Conservation (phyloP, 2,113 vertebrate genomes). For the Sylvia atricapilla region DNA sequence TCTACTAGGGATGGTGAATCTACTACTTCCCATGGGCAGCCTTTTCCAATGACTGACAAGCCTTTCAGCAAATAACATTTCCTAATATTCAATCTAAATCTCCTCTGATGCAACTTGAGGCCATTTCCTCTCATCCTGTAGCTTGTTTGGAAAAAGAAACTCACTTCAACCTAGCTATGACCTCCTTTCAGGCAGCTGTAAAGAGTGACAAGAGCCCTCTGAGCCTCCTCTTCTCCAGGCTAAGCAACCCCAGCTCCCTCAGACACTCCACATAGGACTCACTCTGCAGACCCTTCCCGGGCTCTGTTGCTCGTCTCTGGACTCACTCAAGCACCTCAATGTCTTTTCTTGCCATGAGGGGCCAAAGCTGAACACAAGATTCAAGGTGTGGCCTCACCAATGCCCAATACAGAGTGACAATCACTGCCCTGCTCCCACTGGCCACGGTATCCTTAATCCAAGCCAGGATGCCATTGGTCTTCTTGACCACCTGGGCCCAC, state of each 20-base stretch:
- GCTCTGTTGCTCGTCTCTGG: accelerated
- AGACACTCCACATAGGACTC: background rate
- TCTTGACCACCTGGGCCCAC: background rate
- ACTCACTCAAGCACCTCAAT: accelerated
- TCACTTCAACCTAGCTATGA: background rate
- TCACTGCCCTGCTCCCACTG: background rate
- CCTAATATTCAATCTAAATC: background rate
- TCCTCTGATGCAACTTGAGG: background rate
- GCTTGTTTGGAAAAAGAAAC: background rate
- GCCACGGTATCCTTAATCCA: background rate
- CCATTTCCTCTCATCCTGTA: accelerated
- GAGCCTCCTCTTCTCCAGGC: background rate
- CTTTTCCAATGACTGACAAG: background rate
- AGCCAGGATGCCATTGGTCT: background rate
- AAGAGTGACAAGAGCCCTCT: no score
- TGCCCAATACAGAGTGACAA: no score
- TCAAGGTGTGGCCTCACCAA: accelerated
- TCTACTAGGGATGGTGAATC: background rate
- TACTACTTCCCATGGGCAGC: background rate
- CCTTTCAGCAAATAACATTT: background rate
- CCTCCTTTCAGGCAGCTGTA: background rate
- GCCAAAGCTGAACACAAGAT: background rate
- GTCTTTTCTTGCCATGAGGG: background rate
- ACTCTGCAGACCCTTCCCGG: background rate
- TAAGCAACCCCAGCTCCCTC: background rate